Evolutionary conservation across 2,113 vertebrate genomes (phyloP).

Genomic region (Malaclemys terrapin): DNA sequence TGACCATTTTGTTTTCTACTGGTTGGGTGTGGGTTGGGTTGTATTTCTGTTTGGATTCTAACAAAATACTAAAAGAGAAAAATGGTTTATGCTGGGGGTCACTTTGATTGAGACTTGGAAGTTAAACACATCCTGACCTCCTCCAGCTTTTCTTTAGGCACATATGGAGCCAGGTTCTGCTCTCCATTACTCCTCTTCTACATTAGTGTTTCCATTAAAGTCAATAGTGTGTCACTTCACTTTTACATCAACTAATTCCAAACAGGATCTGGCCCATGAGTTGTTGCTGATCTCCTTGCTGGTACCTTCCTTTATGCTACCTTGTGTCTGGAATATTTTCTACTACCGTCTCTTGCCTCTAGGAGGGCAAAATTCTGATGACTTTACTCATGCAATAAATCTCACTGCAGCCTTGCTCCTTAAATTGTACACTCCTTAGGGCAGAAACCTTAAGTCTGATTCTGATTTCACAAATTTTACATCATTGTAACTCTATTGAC

Average conservation of each 20-base stretch:
- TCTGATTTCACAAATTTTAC: not conserved
- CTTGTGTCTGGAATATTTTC: conserved; percentile 25
- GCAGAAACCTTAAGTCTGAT: not conserved
- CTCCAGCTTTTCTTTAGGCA: not conserved
- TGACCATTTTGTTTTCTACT: conserved; percentile 23
- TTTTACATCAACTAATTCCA: not conserved
- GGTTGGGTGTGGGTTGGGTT: not conserved
- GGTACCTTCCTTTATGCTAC: not conserved
- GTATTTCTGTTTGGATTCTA: not conserved
- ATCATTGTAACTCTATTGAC: not conserved
- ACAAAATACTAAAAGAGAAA: not conserved
- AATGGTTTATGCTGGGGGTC: not conserved
- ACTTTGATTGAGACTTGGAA: not conserved
- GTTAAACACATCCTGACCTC: not conserved
- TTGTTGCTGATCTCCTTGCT: not conserved
- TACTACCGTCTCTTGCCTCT: not conserved
- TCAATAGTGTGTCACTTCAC: too few species aligned
- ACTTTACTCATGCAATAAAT: not conserved
- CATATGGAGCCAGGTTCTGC: conserved; percentile 10
- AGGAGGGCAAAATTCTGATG: not conserved
- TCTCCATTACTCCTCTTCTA: not conserved
- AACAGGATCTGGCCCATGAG: not conserved
- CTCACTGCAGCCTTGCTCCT: not conserved
- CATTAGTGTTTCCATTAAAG: too few species aligned
- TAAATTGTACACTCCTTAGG: not conserved